These are phyloP conservation scores for Polietes domitor DNA, from an alignment of 2,888 invertebrate species.

Conservation along the genomic window DNA sequence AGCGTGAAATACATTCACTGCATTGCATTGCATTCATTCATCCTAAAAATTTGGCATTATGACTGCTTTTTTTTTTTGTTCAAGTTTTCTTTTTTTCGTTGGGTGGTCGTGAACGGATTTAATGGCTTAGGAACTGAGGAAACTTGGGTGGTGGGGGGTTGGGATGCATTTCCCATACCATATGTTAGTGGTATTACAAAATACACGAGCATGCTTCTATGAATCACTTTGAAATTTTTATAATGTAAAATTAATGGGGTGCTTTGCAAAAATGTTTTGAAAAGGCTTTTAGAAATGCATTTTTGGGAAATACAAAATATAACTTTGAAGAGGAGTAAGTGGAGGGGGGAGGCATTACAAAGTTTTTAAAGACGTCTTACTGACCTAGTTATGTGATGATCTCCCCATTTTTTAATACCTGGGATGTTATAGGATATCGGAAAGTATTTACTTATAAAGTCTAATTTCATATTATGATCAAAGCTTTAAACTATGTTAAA, in stretches of 20 bases:
- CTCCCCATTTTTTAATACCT: too few species aligned
- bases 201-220: background rate
- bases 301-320: too few species aligned
- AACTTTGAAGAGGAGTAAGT: too few species aligned
- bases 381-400: too few species aligned
- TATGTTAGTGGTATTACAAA: background rate
- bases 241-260: background rate
- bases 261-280: background rate
- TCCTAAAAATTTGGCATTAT: slow-evolving; percentile 45
- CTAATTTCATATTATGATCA: too few species aligned
- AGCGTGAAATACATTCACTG: slow-evolving; percentile 29
- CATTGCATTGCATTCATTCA: slow-evolving; percentile 39
- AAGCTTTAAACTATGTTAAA: too few species aligned
- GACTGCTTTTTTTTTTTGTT: background rate
- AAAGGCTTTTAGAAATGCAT: background rate
- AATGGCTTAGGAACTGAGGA: background rate
- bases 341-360: too few species aligned
- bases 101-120: background rate
- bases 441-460: too few species aligned
- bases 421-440: too few species aligned
- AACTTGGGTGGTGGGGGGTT: background rate
- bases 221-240: background rate
- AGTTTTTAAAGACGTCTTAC: too few species aligned
- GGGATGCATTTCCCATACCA: background rate
- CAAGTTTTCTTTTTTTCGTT: background rate